Evolutionary conservation across 2,113 vertebrate species (phyloP).

Genomic region (Kryptolebias marmoratus): DNA sequence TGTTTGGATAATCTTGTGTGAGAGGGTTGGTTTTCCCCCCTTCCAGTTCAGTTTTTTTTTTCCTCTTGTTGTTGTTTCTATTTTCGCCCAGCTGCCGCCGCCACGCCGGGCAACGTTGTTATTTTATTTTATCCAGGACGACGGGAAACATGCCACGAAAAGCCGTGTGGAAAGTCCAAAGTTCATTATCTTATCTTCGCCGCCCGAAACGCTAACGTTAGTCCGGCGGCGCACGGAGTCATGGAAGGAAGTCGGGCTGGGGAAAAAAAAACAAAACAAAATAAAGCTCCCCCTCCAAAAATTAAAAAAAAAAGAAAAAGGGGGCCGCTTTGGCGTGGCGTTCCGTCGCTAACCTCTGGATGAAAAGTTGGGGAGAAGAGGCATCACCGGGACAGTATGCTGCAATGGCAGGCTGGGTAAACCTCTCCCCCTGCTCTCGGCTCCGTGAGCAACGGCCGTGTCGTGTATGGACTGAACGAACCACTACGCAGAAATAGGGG

Average conservation of each 20-base stretch:
- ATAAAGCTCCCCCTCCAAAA: too few species aligned
- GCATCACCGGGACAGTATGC: constrained; percentile 61
- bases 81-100: constrained; percentile 80
- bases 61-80: neutral
- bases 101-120: constrained; percentile 80
- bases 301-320: neutral
- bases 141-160: constrained; percentile 79
- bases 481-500: constrained; percentile 70
- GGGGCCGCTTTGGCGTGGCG: constrained; percentile 16
- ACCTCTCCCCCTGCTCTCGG: constrained; percentile 67
- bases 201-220: constrained; percentile 33
- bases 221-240: constrained; percentile 46
- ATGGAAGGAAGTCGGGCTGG: constrained; percentile 37
- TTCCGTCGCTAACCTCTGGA: constrained; percentile 59
- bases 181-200: constrained; percentile 79
- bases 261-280: neutral
- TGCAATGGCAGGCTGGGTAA: constrained; percentile 71
- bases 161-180: constrained; percentile 77
- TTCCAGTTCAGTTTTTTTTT: constrained; percentile 27
- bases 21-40: constrained; percentile 43
- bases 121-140: constrained; percentile 76
- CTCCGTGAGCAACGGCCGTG: constrained; percentile 75
- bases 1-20: constrained; percentile 58
- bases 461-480: constrained; percentile 77
- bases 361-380: constrained; percentile 67